Evolutionary conservation across 2,797 vertebrate genomes (phyloP).

Genomic region (Pelobates cultripes): DNA sequence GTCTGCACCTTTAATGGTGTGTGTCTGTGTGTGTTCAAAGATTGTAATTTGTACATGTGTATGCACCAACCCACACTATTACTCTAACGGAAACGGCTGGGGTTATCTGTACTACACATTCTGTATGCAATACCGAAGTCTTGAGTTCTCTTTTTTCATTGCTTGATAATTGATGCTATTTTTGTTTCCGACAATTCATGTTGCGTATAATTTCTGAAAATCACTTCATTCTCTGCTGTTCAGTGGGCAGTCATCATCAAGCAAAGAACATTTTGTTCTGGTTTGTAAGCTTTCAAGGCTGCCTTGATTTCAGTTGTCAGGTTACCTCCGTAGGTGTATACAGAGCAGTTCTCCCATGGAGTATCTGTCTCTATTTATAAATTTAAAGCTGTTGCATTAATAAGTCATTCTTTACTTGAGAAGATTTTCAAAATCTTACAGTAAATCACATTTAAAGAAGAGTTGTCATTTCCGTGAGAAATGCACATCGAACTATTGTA

Average conservation of each 20-base stretch:
- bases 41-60: background rate
- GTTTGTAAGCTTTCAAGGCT: conserved; percentile 11
- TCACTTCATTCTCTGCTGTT: conserved; percentile 6
- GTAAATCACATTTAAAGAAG: no score
- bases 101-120: background rate
- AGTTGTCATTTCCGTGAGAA: no score
- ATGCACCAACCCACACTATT: background rate
- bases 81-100: background rate
- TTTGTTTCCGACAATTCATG: background rate
- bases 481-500: no score
- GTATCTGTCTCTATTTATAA: background rate
- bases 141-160: background rate
- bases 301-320: conserved; percentile 8
- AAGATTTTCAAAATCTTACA: background rate
- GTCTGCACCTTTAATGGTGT: no score
- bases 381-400: background rate
- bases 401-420: background rate
- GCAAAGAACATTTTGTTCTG: conserved; percentile 28
- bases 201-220: background rate
- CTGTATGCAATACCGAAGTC: background rate
- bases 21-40: no score
- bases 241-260: conserved; percentile 6
- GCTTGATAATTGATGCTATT: conserved; percentile 13
- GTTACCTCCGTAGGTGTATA: conserved; percentile 12
- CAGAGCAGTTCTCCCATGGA: background rate